phyloP scores from a whole-genome alignment of 2,888 invertebrate species.

The Lasioglossum vierecki region DNA sequence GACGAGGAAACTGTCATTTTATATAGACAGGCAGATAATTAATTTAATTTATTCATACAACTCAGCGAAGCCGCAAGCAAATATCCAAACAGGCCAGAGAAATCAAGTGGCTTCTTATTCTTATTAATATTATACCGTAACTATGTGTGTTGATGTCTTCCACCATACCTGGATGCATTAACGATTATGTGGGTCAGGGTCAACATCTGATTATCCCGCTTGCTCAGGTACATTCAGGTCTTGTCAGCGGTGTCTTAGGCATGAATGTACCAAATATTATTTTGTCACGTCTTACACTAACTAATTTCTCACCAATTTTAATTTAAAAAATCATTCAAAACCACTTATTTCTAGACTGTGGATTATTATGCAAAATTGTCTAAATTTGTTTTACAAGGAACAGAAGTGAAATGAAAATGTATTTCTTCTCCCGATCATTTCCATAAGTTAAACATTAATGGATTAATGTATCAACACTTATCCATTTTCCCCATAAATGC shows the following conservation, averaged over 20 bases:
- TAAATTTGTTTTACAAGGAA: background rate
- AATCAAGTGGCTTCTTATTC: slow-evolving; percentile 52
- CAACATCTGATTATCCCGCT: slow-evolving; percentile 76
- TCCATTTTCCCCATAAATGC: background rate
- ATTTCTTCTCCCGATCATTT: background rate
- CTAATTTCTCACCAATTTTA: background rate
- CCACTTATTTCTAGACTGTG: background rate
- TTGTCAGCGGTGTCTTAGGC: slow-evolving; percentile 36
- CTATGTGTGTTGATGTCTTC: slow-evolving; percentile 58
- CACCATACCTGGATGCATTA: slow-evolving; percentile 71
- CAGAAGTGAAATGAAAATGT: background rate
- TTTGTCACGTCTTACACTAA: background rate
- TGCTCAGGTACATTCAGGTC: slow-evolving; percentile 56
- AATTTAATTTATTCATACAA: background rate
- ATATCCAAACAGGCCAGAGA: slow-evolving; percentile 48
- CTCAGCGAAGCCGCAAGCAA: slow-evolving; percentile 18
- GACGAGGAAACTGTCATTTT: background rate
- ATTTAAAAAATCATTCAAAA: too few relatives aligned
- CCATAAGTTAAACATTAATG: background rate
- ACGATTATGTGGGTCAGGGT: slow-evolving; percentile 81
- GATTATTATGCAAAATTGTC: background rate
- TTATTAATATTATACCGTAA: slow-evolving; percentile 67
- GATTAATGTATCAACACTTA: background rate
- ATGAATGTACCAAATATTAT: slow-evolving; percentile 38
- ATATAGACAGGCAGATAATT: background rate